These are phyloP conservation scores for Cheilosia impressa DNA, from an alignment of 2,888 invertebrate species.

Conservation along the genomic window DNA sequence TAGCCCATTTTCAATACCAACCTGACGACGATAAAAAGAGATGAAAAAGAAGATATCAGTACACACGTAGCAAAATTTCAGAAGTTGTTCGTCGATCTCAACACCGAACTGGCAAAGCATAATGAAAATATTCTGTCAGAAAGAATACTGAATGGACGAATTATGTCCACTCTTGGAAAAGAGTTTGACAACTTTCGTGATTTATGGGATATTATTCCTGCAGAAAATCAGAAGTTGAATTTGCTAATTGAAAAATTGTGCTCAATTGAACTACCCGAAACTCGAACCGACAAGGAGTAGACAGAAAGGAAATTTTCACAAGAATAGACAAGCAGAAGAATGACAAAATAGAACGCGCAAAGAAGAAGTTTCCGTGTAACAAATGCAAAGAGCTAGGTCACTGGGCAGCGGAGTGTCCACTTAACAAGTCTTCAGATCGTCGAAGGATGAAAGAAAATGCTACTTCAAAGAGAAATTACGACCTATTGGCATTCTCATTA, in stretches of 20 bases:
- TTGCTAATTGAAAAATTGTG: conserved; percentile 28
- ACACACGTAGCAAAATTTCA: conserved; percentile 24
- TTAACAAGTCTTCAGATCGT: conserved; percentile 26
- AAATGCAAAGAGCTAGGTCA: conserved; percentile 18
- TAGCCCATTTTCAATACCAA: conserved; percentile 8
- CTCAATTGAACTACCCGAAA: conserved; percentile 25
- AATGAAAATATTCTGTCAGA: conserved; percentile 33
- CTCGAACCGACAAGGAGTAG: not conserved
- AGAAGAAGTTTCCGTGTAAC: conserved; percentile 20
- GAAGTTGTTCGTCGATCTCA: conserved; percentile 24
- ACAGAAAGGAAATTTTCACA: conserved; percentile 12
- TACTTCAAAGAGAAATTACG: not conserved
- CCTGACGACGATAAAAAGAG: conserved; percentile 12
- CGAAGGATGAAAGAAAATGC: not conserved
- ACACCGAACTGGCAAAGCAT: conserved; percentile 15
- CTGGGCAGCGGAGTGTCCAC: conserved; percentile 22
- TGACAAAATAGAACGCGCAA: conserved; percentile 16
- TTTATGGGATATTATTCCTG: conserved; percentile 23
- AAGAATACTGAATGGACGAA: conserved; percentile 19
- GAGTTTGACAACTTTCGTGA: conserved; percentile 19
- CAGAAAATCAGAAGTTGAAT: conserved; percentile 23
- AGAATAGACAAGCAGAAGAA: conserved; percentile 13
- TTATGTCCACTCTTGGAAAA: conserved; percentile 33
- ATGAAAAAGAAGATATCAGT: conserved; percentile 26
- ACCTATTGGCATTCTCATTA: conserved; percentile 16